Evolutionary conservation across 2,113 vertebrate species (phyloP), one percentile per base, ranked within the genome.

Genomic region (Jaculus jaculus): DNA sequence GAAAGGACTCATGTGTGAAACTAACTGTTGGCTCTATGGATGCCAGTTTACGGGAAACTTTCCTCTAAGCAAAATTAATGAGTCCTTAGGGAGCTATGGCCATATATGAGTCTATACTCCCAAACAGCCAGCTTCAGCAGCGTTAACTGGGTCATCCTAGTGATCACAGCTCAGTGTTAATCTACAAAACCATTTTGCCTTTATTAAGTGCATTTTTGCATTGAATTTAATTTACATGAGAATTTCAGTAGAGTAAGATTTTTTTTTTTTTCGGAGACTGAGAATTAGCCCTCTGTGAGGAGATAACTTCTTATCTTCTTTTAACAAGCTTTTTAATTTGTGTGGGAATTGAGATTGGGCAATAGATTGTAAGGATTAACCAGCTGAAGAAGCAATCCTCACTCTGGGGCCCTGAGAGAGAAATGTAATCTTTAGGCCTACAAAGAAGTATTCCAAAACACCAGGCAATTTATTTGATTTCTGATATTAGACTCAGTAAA

Each of bases 321-420:
- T 93, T 96, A 96, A 97, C 83, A 96, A 94, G 94, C n/a, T 84
- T 96, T 91, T 95, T 89, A 86, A 87, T 94, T 94, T 95, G 95
- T 88, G 74, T 95, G 92, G 79, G 85, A 97, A 90, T 84, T 90
- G 92, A 95, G 88, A 89, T 89, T 87, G 72, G n/a, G 20, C 21
- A 84, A 83, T 84, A 93, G 94, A 95, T 92, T 86, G 74, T 82
- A 86, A 85, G 74, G 93, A 93, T 96, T 93, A 94, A 74, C 54
- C 26, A 86, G 74, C 16, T 92, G 16, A 89, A 91, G 84, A 61
- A 73, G 34, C 61, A 96, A 78, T 86, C 71, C 30, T 77, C 47
- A 81, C 5, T 89, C 21, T 84, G 21, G 2, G 83, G 32, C 11
- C 72, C 34, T 92, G 83, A 87, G 78, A 95, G 79, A 94, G 54